Percentiles rank a stretch among this genome's conserved stretches.
phyloP scores from a whole-genome alignment of 2,113 vertebrate genomes.

The Sakesphorus luctuosus region DNA sequence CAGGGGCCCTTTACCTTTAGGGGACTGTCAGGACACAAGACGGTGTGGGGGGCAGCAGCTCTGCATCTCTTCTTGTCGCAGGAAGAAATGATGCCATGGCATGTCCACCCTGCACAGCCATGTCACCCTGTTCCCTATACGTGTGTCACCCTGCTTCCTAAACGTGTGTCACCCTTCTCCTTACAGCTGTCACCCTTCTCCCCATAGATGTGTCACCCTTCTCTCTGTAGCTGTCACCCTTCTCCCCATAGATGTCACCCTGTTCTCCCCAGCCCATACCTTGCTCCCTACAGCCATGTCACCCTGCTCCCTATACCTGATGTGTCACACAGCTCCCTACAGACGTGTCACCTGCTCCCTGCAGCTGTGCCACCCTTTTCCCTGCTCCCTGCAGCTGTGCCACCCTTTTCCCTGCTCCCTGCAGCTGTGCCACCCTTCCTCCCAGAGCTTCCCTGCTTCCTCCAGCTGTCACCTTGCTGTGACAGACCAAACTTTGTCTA shows the following conservation, averaged over 20 bases:
- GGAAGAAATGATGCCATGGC: not conserved
- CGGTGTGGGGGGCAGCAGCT: not conserved
- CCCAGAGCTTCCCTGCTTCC: not conserved
- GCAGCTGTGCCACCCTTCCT: not conserved
- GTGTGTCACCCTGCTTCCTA: not conserved
- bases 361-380: not conserved
- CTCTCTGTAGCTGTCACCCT: not conserved
- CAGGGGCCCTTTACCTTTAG: not conserved
- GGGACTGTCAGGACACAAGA: not conserved
- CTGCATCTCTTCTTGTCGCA: not conserved
- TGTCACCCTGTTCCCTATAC: not conserved
- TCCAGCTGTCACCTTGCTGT: not conserved
- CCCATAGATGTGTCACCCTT: not conserved
- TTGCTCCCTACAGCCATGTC: not conserved
- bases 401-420: not conserved
- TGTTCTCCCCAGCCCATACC: too few relatives aligned
- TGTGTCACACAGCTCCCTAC: not conserved
- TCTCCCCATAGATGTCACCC: not conserved
- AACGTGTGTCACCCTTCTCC: not conserved
- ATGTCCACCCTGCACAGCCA: too few relatives aligned
- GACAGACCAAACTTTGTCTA: not conserved
- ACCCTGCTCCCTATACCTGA: not conserved
- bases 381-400: not conserved
- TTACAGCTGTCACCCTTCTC: fast-evolving
- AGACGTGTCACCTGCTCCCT: not conserved